phyloP scores from a whole-genome alignment of 2,113 vertebrate species.

The Callochromis pleurospilus region DNA sequence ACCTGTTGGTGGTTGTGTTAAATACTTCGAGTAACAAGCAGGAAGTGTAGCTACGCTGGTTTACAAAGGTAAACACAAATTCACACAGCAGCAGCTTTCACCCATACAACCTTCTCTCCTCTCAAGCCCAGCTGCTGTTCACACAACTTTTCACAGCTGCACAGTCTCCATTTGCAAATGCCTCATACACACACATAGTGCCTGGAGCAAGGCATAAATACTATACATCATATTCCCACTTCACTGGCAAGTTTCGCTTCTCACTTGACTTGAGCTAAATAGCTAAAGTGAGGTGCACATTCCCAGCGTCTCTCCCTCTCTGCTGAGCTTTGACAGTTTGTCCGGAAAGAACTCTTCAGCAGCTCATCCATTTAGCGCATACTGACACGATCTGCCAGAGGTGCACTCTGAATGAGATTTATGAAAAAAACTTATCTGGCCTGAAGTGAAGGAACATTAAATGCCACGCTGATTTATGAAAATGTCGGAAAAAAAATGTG shows the following conservation, averaged over 20 bases:
- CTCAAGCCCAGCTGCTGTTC: slow-evolving; percentile 23
- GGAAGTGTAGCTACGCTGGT: slow-evolving; percentile 59
- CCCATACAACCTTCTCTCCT: slow-evolving; percentile 18
- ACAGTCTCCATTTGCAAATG: slow-evolving; percentile 62
- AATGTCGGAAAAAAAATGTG: neutral
- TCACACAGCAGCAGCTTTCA: slow-evolving; percentile 66
- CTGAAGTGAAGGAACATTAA: slow-evolving; percentile 21
- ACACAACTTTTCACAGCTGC: slow-evolving; percentile 55
- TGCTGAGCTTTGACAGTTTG: slow-evolving; percentile 57
- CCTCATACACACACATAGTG: slow-evolving; percentile 21
- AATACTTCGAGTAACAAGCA: slow-evolving; percentile 46
- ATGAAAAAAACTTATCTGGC: slow-evolving; percentile 34
- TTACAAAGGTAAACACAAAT: slow-evolving; percentile 59
- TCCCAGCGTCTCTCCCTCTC: slow-evolving; percentile 23
- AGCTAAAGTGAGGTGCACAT: slow-evolving; percentile 52
- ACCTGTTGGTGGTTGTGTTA: slow-evolving; percentile 44
- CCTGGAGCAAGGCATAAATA: slow-evolving; percentile 52
- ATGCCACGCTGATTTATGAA: neutral
- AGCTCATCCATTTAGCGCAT: slow-evolving; percentile 53
- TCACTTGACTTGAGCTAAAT: slow-evolving; percentile 59
- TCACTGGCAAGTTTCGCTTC: slow-evolving; percentile 42
- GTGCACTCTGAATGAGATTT: slow-evolving; percentile 48
- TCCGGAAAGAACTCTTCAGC: slow-evolving; percentile 48
- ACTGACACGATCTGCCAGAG: slow-evolving; percentile 48
- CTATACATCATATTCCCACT: slow-evolving; percentile 62